Conservation (phyloP, 2,797 vertebrate species). For the Brotula barbata region DNA sequence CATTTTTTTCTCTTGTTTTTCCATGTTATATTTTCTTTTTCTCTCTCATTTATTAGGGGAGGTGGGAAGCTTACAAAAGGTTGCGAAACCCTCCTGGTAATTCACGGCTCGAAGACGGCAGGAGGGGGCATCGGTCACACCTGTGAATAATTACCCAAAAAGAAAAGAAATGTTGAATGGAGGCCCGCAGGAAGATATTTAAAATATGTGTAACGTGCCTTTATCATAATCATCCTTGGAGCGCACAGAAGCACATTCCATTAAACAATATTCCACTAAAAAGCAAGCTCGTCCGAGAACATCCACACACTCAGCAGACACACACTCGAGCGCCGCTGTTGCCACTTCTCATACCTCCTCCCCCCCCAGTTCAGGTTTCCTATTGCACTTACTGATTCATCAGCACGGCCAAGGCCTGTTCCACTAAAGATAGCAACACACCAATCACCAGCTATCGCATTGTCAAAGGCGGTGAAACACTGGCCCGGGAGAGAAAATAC, state of each 20-base stretch:
- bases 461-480: slow-evolving; percentile 55
- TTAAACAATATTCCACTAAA: slow-evolving; percentile 43
- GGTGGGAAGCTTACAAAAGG: no score
- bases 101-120: no score
- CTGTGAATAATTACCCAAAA: no score
- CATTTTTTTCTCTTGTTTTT: no score
- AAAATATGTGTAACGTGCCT: no score
- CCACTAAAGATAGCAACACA: slow-evolving; percentile 69
- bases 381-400: slow-evolving; percentile 46
- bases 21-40: no score
- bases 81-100: no score
- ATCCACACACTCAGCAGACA: slow-evolving; percentile 34
- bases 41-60: no score
- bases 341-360: slow-evolving; percentile 22
- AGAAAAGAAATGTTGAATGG: no score
- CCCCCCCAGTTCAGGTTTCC: slow-evolving; percentile 36
- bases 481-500: slow-evolving; percentile 20
- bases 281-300: slow-evolving; percentile 57
- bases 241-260: slow-evolving; percentile 31
- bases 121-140: no score
- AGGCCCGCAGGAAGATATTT: no score
- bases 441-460: slow-evolving; percentile 69
- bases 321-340: slow-evolving; percentile 21
- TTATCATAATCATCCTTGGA: neutral
- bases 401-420: slow-evolving; percentile 50